phyloP scores from a whole-genome alignment of 2,797 vertebrate genomes.

The Onychomys arenicola region DNA sequence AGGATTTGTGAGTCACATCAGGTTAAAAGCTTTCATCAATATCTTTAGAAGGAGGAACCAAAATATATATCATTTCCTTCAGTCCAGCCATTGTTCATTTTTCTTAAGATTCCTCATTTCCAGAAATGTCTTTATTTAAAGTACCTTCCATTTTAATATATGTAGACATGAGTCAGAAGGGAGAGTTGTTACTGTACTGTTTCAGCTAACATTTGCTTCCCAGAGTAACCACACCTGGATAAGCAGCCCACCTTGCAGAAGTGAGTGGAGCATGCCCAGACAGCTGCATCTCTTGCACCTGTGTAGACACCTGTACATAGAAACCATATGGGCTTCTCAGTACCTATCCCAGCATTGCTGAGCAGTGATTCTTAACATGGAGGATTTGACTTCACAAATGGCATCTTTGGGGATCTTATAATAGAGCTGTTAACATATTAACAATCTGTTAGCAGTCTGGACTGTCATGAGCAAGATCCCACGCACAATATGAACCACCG shows the following conservation, averaged over 20 bases:
- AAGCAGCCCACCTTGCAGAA: not conserved
- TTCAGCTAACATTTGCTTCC: not conserved
- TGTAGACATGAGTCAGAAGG: not conserved
- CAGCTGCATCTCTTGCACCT: not conserved
- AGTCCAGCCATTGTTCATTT: not conserved
- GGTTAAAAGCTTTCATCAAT: constrained; percentile 6
- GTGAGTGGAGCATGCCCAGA: not conserved
- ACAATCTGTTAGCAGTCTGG: constrained; percentile 85
- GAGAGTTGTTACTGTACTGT: not conserved
- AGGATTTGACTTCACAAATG: constrained; percentile 73
- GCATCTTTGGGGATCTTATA: constrained; percentile 81
- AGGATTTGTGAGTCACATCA: not conserved
- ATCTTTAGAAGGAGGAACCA: not conserved
- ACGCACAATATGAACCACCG: constrained; percentile 85
- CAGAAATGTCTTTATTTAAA: constrained; percentile 22
- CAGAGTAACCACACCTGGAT: not conserved
- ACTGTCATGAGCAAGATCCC: constrained; percentile 84
- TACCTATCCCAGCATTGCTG: not conserved
- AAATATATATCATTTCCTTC: not conserved
- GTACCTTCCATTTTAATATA: constrained; percentile 3
- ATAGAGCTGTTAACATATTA: constrained; percentile 85
- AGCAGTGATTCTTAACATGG: constrained; percentile 7
- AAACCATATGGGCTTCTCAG: not conserved
- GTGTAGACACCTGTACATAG: not conserved
- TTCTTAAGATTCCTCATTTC: not conserved